Conservation (phyloP, 1,140 invertebrate genomes). For the Acromyrmex echinatior region DNA sequence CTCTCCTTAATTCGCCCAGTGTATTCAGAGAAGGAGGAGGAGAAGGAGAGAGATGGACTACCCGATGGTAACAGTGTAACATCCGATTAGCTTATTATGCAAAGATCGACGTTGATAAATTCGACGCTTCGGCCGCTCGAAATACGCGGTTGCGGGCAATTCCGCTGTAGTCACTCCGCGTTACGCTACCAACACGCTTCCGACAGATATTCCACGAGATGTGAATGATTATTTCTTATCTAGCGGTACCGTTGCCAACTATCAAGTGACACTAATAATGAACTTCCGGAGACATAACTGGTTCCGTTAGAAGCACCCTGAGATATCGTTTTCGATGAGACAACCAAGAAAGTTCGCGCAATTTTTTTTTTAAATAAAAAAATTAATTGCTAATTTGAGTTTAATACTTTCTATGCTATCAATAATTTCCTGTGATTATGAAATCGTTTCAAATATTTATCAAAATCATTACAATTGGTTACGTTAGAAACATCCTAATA, state of each 20-base stretch:
- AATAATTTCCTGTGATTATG: too few relatives aligned
- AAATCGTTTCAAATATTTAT: too few relatives aligned
- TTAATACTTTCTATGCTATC: too few relatives aligned
- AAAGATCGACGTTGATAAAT: conserved; percentile 80
- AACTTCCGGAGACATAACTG: background rate
- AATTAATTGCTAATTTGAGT: too few relatives aligned
- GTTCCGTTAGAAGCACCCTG: background rate
- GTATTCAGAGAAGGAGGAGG: conserved; percentile 19
- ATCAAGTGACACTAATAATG: conserved; percentile 10
- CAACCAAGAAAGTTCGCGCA: background rate
- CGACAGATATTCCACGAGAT: conserved; percentile 28
- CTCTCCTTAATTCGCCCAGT: conserved; percentile 66
- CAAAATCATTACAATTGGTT: too few relatives aligned
- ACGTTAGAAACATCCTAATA: too few relatives aligned
- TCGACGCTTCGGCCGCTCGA: conserved; percentile 70
- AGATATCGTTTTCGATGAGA: background rate
- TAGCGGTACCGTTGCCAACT: conserved; percentile 36
- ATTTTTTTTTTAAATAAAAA: background rate
- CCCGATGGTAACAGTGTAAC: conserved; percentile 68
- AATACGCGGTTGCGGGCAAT: conserved; percentile 53
- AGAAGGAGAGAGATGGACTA: conserved; percentile 21
- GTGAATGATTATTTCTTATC: conserved; percentile 28
- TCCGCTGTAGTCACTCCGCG: conserved; percentile 48
- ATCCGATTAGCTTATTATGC: conserved; percentile 82
- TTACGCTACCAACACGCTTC: conserved; percentile 58